Evolutionary conservation across 2,113 vertebrate genomes (phyloP).

Genomic region (Antennarius striatus): DNA sequence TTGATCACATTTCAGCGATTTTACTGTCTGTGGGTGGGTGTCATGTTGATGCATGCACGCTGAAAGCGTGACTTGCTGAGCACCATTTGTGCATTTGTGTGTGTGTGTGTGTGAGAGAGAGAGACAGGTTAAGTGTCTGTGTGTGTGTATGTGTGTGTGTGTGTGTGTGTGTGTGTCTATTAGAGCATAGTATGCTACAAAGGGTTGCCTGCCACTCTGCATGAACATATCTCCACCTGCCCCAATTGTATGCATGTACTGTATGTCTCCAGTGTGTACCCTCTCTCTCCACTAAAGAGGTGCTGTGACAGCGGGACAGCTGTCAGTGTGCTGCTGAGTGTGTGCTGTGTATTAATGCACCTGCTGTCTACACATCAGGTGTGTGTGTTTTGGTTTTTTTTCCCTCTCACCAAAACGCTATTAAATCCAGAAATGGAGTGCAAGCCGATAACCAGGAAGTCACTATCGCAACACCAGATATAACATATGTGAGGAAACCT

Average conservation of each 20-base stretch:
- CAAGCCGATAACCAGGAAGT: too few relatives aligned
- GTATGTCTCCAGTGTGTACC: constrained; percentile 14
- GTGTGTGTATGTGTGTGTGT: not conserved
- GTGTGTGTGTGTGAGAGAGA: not conserved
- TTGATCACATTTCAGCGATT: constrained; percentile 13
- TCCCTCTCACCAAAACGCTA: constrained; percentile 30
- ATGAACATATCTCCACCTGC: constrained; percentile 17
- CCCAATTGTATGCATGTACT: not conserved
- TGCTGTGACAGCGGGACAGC: constrained; percentile 18
- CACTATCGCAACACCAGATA: too few relatives aligned
- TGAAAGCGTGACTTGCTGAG: not conserved
- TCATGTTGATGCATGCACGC: not conserved
- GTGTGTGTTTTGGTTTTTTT: constrained; percentile 15
- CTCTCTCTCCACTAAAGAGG: constrained; percentile 8
- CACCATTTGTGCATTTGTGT: not conserved
- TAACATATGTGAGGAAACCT: too few relatives aligned
- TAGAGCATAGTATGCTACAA: not conserved
- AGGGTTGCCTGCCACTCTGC: constrained; percentile 21
- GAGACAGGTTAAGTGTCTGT: not conserved
- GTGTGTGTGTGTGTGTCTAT: not conserved
- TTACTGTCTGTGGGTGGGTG: not conserved
- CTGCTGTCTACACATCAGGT: constrained; percentile 47
- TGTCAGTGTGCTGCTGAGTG: not conserved
- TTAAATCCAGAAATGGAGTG: constrained; percentile 10
- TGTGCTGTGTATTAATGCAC: constrained; percentile 23